A percentile compares a stretch with the other conserved stretches of the same genome.
phyloP scores from a whole-genome alignment of 2,113 vertebrate genomes.

The Chaenocephalus aceratus region DNA sequence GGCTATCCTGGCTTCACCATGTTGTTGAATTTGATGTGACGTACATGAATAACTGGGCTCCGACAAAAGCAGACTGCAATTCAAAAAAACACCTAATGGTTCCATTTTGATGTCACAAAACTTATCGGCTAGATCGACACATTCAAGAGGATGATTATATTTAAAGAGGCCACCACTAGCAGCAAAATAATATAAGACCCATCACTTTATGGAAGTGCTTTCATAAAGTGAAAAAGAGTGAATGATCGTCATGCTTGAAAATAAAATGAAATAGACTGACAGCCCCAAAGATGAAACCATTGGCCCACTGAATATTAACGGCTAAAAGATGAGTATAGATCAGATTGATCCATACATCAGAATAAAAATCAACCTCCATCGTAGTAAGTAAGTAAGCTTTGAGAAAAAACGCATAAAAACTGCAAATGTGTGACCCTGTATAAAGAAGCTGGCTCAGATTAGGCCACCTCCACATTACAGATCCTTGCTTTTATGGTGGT shows the following conservation, averaged over 20 bases:
- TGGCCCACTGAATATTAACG: constrained; percentile 33
- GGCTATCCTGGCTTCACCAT: not conserved
- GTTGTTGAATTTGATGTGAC: constrained; percentile 17
- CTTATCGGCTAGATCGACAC: not conserved
- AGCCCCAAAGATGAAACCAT: constrained; percentile 24
- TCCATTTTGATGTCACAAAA: not conserved
- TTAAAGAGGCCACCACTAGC: constrained; percentile 4
- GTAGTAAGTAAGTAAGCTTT: not conserved
- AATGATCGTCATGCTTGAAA: too few species aligned
- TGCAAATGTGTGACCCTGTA: not conserved
- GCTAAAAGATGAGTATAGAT: constrained; percentile 56
- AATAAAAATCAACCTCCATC: too few species aligned
- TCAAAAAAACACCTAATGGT: not conserved
- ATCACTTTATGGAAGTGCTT: not conserved
- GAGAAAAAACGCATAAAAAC: constrained; percentile 5
- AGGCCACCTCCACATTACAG: not conserved
- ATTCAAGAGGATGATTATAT: constrained; percentile 14
- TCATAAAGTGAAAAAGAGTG: not conserved
- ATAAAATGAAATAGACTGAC: constrained; percentile 3
- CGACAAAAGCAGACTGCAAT: not conserved
- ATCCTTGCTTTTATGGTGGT: not conserved
- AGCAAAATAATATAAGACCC: constrained; percentile 4
- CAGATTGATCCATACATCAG: constrained; percentile 34
- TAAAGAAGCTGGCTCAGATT: not conserved
- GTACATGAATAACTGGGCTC: not conserved